Conservation (phyloP, 2,113 vertebrate species). For the Siphamia tubifer region DNA sequence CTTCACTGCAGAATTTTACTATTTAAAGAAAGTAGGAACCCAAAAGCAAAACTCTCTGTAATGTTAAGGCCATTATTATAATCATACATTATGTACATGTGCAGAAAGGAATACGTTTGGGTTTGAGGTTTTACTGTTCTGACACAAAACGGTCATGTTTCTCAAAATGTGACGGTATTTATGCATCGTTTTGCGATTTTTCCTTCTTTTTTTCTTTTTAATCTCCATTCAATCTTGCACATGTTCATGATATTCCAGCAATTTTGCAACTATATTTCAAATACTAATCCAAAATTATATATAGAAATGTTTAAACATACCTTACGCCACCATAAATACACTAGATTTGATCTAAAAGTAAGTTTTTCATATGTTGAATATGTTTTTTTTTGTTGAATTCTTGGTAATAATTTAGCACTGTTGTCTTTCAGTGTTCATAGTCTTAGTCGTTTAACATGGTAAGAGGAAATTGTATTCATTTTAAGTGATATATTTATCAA, state of each 20-base stretch:
- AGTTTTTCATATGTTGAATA: no score
- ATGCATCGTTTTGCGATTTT: neutral
- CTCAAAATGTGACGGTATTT: neutral
- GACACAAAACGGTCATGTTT: neutral
- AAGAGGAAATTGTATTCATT: no score
- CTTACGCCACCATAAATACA: no score
- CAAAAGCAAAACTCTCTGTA: neutral
- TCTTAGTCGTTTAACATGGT: no score
- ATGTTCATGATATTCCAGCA: neutral
- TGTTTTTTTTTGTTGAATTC: no score
- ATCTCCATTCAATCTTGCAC: no score
- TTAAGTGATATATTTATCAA: no score
- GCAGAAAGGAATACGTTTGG: neutral
- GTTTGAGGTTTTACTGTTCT: neutral
- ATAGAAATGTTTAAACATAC: no score
- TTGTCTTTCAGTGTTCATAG: no score
- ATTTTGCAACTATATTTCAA: neutral
- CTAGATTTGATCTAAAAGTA: no score
- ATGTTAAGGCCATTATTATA: neutral
- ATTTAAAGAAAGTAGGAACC: neutral
- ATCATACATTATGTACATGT: neutral
- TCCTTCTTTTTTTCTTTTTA: no score
- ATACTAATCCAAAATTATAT: neutral
- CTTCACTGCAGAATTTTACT: neutral
- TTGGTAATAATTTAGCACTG: no score